These are phyloP conservation scores for Oryzias celebensis DNA, from an alignment of 2,113 vertebrate species.

Conservation along the genomic window DNA sequence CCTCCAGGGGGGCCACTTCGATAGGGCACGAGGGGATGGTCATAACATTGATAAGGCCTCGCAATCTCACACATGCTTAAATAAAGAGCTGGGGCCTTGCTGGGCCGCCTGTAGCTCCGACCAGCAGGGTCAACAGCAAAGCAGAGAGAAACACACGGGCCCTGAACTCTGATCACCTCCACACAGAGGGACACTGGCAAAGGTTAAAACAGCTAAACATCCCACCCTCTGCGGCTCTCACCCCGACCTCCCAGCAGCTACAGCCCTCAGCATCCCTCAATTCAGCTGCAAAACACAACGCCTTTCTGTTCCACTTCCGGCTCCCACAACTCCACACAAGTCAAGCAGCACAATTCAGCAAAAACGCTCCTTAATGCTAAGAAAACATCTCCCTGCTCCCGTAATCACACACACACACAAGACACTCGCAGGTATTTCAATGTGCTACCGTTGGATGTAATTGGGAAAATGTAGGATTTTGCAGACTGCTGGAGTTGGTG, in stretches of 20 bases:
- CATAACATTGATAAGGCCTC: conserved; percentile 93
- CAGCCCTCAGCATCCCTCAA: conserved; percentile 51
- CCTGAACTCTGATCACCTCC: conserved; percentile 92
- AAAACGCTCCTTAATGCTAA: conserved; percentile 12
- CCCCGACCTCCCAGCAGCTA: conserved; percentile 52
- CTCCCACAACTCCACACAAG: conserved; percentile 24
- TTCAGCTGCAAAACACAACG: conserved; percentile 38
- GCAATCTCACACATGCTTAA: conserved; percentile 79
- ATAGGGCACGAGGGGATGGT: conserved; percentile 87
- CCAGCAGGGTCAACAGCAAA: conserved; percentile 90
- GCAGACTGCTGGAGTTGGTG: conserved; percentile 28
- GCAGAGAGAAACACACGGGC: conserved; percentile 88
- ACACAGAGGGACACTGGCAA: conserved; percentile 89
- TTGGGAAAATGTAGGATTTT: conserved; percentile 13
- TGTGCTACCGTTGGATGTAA: conserved; percentile 3
- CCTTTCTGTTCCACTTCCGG: conserved; percentile 53
- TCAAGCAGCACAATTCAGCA: conserved; percentile 15
- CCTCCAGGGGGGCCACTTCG: conserved; percentile 87
- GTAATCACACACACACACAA: conserved; percentile 35
- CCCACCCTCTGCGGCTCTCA: conserved; percentile 67
- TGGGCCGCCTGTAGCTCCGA: conserved; percentile 86
- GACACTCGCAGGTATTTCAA: conserved; percentile 28
- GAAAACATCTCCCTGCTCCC: conserved; percentile 13
- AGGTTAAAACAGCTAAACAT: conserved; percentile 94
- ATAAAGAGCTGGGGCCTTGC: conserved; percentile 88